These are phyloP conservation scores for Hippocampus zosterae DNA, from an alignment of 2,113 vertebrate genomes.

Conservation along the genomic window DNA sequence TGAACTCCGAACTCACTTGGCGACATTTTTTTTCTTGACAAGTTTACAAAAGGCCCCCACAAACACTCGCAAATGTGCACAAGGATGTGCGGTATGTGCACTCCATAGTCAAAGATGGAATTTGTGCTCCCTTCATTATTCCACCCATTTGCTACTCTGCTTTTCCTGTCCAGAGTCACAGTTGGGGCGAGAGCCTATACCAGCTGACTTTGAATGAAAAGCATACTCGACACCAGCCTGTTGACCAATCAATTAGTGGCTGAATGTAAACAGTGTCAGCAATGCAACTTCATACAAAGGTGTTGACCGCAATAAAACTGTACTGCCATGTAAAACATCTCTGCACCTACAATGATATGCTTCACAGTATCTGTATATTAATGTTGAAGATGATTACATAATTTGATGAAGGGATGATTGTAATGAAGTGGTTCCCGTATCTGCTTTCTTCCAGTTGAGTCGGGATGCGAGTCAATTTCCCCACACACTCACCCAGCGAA, in stretches of 20 bases:
- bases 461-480: not conserved
- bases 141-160: not conserved
- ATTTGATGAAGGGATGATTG: not conserved
- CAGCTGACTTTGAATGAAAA: not conserved
- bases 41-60: constrained; percentile 37
- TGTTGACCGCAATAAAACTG: not conserved
- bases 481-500: too few relatives aligned
- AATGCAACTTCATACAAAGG: not conserved
- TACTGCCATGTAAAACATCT: too few relatives aligned
- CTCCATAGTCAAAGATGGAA: too few relatives aligned
- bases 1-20: constrained; percentile 40
- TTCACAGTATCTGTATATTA: not conserved
- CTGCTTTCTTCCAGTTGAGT: not conserved
- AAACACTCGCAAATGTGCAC: constrained; percentile 23
- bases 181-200: not conserved
- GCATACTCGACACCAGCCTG: not conserved
- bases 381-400: not conserved
- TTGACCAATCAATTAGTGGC: not conserved
- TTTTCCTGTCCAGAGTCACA: not conserved
- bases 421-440: too few relatives aligned
- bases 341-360: too few relatives aligned
- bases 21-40: constrained; percentile 50
- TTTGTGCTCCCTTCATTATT: not conserved
- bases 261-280: not conserved
- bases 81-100: constrained; percentile 14